phyloP scores from a whole-genome alignment of 2,113 vertebrate genomes.

The Hemicordylus capensis region DNA sequence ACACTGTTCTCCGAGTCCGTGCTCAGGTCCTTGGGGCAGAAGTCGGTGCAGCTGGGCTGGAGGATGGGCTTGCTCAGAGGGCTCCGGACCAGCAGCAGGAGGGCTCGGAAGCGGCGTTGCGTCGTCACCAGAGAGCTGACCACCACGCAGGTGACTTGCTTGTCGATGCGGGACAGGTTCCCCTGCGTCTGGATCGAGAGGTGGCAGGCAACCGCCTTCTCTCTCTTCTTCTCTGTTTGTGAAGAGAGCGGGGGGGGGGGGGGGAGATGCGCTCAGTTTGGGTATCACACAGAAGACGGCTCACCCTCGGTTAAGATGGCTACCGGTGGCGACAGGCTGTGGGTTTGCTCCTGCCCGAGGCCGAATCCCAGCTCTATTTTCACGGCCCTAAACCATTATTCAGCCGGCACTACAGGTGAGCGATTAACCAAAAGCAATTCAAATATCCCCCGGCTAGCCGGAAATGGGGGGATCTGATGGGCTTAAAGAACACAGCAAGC shows the following conservation, averaged over 20 bases:
- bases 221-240: conserved; percentile 67
- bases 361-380: too few species aligned
- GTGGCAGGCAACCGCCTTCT: conserved; percentile 65
- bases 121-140: conserved; percentile 82
- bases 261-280: too few species aligned
- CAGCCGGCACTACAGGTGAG: too few species aligned
- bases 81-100: conserved; percentile 74
- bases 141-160: conserved; percentile 76
- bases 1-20: conserved; percentile 61
- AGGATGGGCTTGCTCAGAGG: conserved; percentile 75
- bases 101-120: conserved; percentile 74
- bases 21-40: conserved; percentile 68
- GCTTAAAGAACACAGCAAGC: too few species aligned
- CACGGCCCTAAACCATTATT: too few species aligned
- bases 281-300: background rate
- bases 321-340: too few species aligned
- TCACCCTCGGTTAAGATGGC: too few species aligned
- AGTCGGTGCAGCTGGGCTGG: conserved; percentile 71
- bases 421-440: too few species aligned
- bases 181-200: conserved; percentile 79
- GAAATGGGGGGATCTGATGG: too few species aligned
- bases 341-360: too few species aligned
- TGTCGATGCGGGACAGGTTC: conserved; percentile 70
- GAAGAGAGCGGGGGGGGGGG: too few species aligned
- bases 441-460: too few species aligned